Evolutionary conservation across 2,113 vertebrate genomes (phyloP).

Genomic region (Leptodactylus fuscus): DNA sequence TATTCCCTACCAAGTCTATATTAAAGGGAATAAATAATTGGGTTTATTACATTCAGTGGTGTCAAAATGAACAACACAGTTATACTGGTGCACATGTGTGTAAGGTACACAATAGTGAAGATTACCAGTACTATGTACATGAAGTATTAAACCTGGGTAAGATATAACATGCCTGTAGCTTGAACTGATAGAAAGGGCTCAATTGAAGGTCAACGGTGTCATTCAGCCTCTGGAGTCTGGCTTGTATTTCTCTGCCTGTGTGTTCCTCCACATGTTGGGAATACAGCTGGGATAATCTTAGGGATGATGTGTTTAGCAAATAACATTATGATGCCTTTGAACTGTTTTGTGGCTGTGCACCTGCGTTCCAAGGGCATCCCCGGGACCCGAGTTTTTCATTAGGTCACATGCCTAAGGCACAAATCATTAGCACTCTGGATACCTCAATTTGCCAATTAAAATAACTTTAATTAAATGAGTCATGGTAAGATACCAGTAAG

Average conservation of each 20-base stretch:
- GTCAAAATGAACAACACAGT: too few relatives aligned
- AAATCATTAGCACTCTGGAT: constrained; percentile 14
- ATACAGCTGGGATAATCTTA: constrained; percentile 51
- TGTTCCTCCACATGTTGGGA: constrained; percentile 46
- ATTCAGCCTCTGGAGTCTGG: constrained; percentile 7
- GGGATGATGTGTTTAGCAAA: constrained; percentile 31
- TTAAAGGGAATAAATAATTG: too few relatives aligned
- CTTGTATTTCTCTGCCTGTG: constrained; percentile 22
- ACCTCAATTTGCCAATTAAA: constrained; percentile 4
- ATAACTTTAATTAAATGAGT: neutral
- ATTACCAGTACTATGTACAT: too few relatives aligned
- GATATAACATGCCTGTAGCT: constrained; percentile 10
- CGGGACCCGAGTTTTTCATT: constrained; percentile 13
- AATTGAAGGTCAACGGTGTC: constrained; percentile 22
- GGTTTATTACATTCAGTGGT: too few relatives aligned
- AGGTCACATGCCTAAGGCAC: constrained; percentile 45
- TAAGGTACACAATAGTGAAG: too few relatives aligned
- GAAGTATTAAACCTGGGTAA: neutral
- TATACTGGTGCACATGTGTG: too few relatives aligned
- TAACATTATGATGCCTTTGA: constrained; percentile 50
- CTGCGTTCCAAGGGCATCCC: constrained; percentile 15
- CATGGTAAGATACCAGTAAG: neutral
- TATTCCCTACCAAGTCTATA: too few relatives aligned
- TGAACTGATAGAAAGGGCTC: neutral
- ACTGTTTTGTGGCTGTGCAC: constrained; percentile 45